Evolutionary conservation across 2,888 invertebrate species (phyloP).

Genomic region (Melipona beecheii): DNA sequence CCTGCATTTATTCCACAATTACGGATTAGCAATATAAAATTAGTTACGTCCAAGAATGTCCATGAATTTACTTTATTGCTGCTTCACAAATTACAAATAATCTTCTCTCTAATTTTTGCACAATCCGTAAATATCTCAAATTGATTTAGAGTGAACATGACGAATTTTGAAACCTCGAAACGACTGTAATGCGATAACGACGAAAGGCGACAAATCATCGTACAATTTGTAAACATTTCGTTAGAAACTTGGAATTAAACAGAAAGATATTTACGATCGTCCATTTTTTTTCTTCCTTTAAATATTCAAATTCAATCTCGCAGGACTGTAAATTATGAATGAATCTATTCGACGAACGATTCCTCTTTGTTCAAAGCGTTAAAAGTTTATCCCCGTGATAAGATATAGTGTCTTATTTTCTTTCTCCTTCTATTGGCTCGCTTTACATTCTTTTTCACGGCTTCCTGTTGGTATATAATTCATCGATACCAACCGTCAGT

Average conservation of each 20-base stretch:
- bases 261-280: neutral
- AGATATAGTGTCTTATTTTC: slow-evolving; percentile 21
- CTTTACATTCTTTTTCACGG: neutral
- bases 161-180: neutral
- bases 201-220: neutral
- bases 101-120: no score
- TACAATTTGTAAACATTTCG: neutral
- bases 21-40: no score
- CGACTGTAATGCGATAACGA: neutral
- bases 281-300: neutral
- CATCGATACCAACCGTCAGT: slow-evolving; percentile 1
- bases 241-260: no score
- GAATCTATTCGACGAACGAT: neutral
- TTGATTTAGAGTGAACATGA: no score
- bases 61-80: no score
- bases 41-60: no score
- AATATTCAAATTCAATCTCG: neutral
- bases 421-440: neutral
- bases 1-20: no score
- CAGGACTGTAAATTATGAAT: neutral
- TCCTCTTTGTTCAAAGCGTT: neutral
- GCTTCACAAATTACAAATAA: no score
- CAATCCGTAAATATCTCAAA: no score
- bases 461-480: neutral
- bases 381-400: neutral